phyloP scores from a whole-genome alignment of 2,113 vertebrate species.

The Chloebia gouldiae region DNA sequence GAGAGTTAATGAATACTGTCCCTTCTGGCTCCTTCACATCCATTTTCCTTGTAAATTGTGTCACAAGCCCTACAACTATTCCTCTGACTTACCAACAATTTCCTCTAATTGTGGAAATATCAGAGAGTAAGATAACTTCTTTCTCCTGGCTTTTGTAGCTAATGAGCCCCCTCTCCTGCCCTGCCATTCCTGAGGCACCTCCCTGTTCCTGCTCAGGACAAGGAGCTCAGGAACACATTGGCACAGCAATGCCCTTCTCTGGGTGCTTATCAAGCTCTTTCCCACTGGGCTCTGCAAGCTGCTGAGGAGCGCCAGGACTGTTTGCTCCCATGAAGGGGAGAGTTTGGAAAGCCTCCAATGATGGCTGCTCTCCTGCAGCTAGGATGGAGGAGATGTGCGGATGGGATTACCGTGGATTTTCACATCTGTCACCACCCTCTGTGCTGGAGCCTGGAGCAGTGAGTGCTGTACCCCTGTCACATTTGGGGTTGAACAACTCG shows the following conservation, averaged over 20 bases:
- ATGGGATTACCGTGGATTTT: neutral
- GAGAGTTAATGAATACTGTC: constrained; percentile 10
- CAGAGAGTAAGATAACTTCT: neutral
- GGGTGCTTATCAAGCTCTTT: neutral
- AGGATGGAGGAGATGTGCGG: fast-evolving
- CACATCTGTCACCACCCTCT: neutral
- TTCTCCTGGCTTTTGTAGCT: neutral
- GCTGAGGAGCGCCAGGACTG: neutral
- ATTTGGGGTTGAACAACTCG: fast-evolving
- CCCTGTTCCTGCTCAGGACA: neutral
- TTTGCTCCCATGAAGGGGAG: neutral
- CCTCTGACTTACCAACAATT: neutral
- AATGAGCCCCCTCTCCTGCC: neutral
- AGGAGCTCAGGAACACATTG: neutral
- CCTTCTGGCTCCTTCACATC: neutral
- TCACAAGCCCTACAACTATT: neutral
- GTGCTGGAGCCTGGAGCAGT: neutral
- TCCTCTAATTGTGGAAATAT: neutral
- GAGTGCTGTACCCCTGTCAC: neutral
- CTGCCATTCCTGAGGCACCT: neutral
- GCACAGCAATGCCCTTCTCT: neutral
- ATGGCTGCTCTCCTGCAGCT: neutral
- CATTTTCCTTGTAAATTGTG: neutral
- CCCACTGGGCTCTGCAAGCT: neutral
- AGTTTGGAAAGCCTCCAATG: neutral